phyloP scores from a whole-genome alignment of 2,888 invertebrate species.

The Cerastis rubricosa region DNA sequence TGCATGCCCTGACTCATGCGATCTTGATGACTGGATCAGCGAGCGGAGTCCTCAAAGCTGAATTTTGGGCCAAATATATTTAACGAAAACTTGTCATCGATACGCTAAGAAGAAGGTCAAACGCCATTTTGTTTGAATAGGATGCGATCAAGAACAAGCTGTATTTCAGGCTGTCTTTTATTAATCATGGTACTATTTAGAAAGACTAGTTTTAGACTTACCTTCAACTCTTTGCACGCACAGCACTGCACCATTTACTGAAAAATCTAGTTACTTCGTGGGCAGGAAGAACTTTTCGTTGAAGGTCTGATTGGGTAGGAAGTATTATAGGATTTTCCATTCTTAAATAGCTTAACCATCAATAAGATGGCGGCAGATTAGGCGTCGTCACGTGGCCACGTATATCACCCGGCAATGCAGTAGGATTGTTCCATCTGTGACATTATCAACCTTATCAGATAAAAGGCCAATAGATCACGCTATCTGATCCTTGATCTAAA shows the following conservation, averaged over 20 bases:
- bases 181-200: neutral
- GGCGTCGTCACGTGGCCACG: neutral
- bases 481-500: conserved; percentile 17
- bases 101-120: neutral
- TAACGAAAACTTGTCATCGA: too few relatives aligned
- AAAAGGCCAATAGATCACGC: neutral
- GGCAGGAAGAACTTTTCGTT: neutral
- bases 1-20: too few relatives aligned
- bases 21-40: too few relatives aligned
- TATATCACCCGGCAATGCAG: neutral
- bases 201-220: neutral
- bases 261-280: neutral
- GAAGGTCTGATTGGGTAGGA: neutral
- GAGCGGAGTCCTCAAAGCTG: too few relatives aligned
- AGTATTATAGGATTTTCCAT: neutral
- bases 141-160: neutral
- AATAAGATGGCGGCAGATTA: neutral
- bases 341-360: neutral
- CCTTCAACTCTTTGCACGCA: neutral
- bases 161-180: neutral
- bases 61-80: too few relatives aligned
- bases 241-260: neutral
- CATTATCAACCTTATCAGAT: conserved; percentile 37
- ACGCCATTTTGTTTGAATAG: neutral
- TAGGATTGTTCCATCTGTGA: neutral